These are phyloP conservation scores for Benitochromis conjunctus DNA, from an alignment of 2,113 vertebrate genomes.

Conservation along the genomic window DNA sequence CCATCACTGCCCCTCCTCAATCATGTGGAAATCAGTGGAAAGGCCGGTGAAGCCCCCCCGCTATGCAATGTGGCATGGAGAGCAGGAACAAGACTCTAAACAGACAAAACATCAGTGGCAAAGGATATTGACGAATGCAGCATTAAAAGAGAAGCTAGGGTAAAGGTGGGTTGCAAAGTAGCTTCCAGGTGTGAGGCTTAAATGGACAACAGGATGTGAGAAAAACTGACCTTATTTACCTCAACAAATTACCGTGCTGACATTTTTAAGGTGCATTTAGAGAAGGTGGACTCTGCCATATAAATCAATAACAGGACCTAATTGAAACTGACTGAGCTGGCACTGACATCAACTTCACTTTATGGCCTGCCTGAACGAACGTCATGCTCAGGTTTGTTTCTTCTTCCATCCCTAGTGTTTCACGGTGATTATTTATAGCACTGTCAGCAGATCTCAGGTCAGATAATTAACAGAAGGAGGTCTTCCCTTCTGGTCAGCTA, in stretches of 20 bases:
- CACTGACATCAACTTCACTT: not conserved
- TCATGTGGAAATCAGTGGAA: not conserved
- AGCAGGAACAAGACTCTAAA: not conserved
- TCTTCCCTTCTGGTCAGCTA: not conserved
- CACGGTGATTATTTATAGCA: not conserved
- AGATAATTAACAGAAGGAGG: not conserved
- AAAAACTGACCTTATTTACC: not conserved
- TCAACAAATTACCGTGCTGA: not conserved
- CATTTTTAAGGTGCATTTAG: not conserved
- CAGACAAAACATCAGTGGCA: not conserved
- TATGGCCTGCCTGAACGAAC: not conserved
- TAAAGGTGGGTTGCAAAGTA: not conserved
- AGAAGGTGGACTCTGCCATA: not conserved
- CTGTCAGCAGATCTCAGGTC: not conserved
- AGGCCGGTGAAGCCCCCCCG: not conserved
- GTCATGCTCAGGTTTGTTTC: not conserved
- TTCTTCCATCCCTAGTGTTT: not conserved
- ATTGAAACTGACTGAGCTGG: not conserved
- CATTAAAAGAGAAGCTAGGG: not conserved
- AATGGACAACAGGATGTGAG: not conserved
- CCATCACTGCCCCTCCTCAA: not conserved
- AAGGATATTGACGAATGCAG: not conserved
- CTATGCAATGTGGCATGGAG: not conserved
- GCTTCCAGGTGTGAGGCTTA: not conserved
- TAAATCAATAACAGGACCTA: not conserved